Percentiles rank a stretch among this genome's conserved stretches.
These are phyloP conservation scores for Meloe dianella DNA, from an alignment of 2,888 invertebrate species.

Conservation along the genomic window DNA sequence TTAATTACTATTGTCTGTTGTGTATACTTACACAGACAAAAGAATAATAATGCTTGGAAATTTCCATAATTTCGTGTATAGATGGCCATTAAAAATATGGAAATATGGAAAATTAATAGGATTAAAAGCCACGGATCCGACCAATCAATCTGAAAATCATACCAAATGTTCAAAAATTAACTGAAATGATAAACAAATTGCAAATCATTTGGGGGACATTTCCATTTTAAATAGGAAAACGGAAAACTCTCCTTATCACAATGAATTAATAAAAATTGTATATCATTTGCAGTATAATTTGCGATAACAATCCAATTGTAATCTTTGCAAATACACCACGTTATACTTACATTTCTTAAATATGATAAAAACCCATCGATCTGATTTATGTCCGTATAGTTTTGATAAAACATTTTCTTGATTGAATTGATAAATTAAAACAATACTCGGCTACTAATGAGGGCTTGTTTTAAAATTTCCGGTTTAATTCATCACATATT, in stretches of 20 bases:
- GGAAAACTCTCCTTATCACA: no score
- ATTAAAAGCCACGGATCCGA: conserved; percentile 86
- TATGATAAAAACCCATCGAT: conserved; percentile 81
- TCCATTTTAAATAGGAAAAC: background rate
- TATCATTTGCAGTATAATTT: background rate
- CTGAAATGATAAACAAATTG: background rate
- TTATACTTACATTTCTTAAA: conserved; percentile 74
- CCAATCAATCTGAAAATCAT: conserved; percentile 84
- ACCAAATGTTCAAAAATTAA: conserved; percentile 18
- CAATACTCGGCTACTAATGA: background rate
- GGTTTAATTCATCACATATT: background rate
- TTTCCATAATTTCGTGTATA: conserved; percentile 85
- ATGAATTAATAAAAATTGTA: no score
- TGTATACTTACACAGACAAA: conserved; percentile 72
- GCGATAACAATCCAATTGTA: background rate
- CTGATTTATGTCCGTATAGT: conserved; percentile 73
- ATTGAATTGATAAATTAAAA: conserved; percentile 2
- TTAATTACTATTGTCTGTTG: background rate
- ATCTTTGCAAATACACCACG: no score
- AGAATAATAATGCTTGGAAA: conserved; percentile 83
- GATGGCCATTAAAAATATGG: conserved; percentile 78
- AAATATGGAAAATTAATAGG: conserved; percentile 75
- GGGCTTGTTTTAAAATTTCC: background rate
- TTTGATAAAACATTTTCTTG: conserved; percentile 62
- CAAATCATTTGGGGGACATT: conserved; percentile 5